Evolutionary conservation across 2,113 vertebrate genomes (phyloP).

Genomic region (Passer montanus): DNA sequence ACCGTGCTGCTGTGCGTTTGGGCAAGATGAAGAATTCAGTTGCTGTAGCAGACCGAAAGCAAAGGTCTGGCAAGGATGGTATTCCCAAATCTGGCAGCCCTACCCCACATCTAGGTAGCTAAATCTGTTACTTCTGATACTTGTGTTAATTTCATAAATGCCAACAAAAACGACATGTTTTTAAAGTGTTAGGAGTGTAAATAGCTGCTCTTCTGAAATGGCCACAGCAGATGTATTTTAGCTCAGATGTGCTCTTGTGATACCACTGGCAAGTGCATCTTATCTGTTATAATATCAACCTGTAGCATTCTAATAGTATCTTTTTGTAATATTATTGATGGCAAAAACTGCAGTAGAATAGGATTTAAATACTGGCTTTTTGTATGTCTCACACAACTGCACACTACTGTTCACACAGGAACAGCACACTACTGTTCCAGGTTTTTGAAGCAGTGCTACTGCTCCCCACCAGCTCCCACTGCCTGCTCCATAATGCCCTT

Average conservation of each 20-base stretch:
- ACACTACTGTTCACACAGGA: not conserved
- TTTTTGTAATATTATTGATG: not conserved
- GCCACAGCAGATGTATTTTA: not conserved
- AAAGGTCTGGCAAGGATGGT: not conserved
- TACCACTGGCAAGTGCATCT: not conserved
- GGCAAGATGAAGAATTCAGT: not conserved
- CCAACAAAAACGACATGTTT: not conserved
- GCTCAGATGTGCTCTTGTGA: accelerated
- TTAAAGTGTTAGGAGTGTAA: not conserved
- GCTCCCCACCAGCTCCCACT: not conserved
- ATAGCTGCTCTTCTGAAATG: slow-evolving; percentile 2
- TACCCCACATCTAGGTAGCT: not conserved
- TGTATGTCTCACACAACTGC: not conserved
- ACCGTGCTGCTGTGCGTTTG: not conserved
- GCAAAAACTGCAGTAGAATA: not conserved
- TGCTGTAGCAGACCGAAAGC: not conserved
- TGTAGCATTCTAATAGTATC: not conserved
- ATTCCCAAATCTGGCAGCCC: not conserved
- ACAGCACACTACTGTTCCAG: slow-evolving; percentile 28
- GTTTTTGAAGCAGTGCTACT: not conserved
- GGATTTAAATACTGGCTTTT: slow-evolving; percentile 23
- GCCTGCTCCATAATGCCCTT: not conserved
- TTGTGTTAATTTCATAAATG: not conserved
- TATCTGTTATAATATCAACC: not conserved
- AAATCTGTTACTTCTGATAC: not conserved